Percentiles rank a stretch among this genome's conserved stretches.
These are phyloP conservation scores for Crambe crambe DNA, from an alignment of 37 sponge, comb jelly and placozoan genomes.

Conservation along the genomic window DNA sequence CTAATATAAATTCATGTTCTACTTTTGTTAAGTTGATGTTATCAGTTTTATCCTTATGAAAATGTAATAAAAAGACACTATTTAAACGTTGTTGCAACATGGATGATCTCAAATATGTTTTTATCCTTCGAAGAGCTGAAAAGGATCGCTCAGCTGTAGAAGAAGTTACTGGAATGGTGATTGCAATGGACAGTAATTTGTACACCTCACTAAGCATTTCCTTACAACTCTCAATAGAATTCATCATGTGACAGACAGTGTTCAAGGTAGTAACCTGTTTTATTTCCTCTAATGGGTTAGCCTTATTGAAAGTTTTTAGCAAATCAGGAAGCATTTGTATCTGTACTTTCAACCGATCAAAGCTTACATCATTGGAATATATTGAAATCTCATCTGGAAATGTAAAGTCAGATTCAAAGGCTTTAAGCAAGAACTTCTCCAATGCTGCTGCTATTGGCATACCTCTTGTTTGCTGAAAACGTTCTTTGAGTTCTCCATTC, in stretches of 20 bases:
- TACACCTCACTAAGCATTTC: slow-evolving; percentile 27
- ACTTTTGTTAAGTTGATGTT: background rate
- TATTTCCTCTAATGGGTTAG: background rate
- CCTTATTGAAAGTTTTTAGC: background rate
- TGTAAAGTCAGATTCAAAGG: background rate
- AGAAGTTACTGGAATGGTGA: slow-evolving; percentile 42
- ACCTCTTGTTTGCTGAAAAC: slow-evolving; percentile 35
- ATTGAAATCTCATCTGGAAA: too few relatives aligned
- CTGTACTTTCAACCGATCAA: background rate
- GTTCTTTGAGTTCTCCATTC: slow-evolving; percentile 24
- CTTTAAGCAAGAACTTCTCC: background rate
- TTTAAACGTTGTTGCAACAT: slow-evolving; percentile 53
- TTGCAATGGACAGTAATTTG: slow-evolving; percentile 7
- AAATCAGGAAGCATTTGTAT: slow-evolving; percentile 6
- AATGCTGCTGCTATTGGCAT: background rate
- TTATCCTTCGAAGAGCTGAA: slow-evolving; percentile 47
- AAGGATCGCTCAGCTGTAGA: slow-evolving; percentile 51
- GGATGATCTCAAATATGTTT: slow-evolving; percentile 50
- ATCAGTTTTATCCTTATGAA: slow-evolving; percentile 38
- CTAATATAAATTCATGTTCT: slow-evolving; percentile 35
- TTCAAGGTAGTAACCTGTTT: slow-evolving; percentile 18
- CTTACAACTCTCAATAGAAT: background rate
- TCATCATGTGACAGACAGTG: slow-evolving; percentile 27
- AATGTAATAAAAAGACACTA: slow-evolving; percentile 35
- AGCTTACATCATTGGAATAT: background rate